Base-by-base conservation (phyloP, 2,888 invertebrate species). In the Dynastes maya region DNA sequence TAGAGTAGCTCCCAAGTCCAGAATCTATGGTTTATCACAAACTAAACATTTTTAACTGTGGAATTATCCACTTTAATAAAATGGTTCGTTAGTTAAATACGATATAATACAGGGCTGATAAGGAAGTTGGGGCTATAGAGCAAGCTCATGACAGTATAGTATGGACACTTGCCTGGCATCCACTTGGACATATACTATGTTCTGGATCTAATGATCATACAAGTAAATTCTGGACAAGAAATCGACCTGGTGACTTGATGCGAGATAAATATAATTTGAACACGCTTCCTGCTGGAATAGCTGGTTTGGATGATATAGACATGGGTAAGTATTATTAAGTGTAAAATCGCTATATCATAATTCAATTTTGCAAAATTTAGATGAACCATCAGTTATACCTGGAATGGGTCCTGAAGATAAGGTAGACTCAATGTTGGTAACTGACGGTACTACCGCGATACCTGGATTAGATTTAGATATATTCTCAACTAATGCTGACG, bases 121-220 rank as follows among this genome's bases (percentile, higher is more conserved):
- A 98, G 88, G 99, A 99, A 91, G 97, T 99, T 53, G 99, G 99
- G 22, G 95, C 96, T 22, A 98, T 99, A 86, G 99, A 99, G 90
- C 96, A 98, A 85, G 99, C 99, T 2, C 99, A 99, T 89, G 99
- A 99, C 88, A 98, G 97, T 86, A 98, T 98, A 86, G 98, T 99
- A 2, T 99, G 99, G 99, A 97, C 98, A 13, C 91, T 99, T 86
- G 98, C 98, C 45, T 99, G 99, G 99, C 99, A 99, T 91, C 99
- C 99, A 0, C 90, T 99, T 22, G 99, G 99, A 0, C 99, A 99
- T 86, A 99, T 99, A 84, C 91, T 99, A 49, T 98, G 98, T 86
- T 98, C 99, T 2, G 99, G 99, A 0, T 99, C 99, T n/a, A 99
- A 99, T 90, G 99, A 99, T 89, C 99, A 99, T 86, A 97, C 98